These are phyloP conservation scores for Lagria hirta DNA, from an alignment of 2,888 invertebrate genomes.

Conservation along the genomic window DNA sequence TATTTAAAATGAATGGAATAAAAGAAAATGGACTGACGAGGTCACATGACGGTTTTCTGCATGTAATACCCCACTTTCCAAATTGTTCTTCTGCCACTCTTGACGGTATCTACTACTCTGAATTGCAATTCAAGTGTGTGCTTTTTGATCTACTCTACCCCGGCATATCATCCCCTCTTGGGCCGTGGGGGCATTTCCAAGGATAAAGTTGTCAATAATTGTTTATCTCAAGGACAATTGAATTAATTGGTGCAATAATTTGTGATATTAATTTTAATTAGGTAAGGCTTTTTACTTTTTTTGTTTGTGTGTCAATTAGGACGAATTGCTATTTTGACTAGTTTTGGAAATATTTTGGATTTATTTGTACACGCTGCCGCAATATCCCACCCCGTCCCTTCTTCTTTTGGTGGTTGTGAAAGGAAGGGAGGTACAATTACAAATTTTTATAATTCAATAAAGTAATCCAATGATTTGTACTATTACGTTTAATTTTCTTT, in stretches of 20 bases:
- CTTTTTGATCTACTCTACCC: constrained; percentile 32
- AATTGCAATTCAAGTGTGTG: constrained; percentile 28
- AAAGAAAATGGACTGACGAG: constrained; percentile 30
- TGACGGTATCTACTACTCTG: constrained; percentile 32
- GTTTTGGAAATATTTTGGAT: no score
- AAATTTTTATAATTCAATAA: no score
- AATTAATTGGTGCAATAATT: constrained; percentile 25
- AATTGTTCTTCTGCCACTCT: constrained; percentile 33
- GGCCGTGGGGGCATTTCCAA: constrained; percentile 49
- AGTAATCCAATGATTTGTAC: no score
- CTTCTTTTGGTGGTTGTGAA: no score
- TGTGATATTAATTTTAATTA: constrained; percentile 13
- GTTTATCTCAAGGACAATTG: constrained; percentile 1
- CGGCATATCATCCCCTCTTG: constrained; percentile 48
- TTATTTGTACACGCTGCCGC: no score
- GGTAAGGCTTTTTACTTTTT: constrained; percentile 21
- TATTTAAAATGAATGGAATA: constrained; percentile 6
- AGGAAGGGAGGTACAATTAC: no score
- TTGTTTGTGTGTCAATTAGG: no score
- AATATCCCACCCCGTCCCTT: no score
- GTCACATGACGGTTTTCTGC: constrained; percentile 42
- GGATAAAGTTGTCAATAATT: constrained; percentile 48
- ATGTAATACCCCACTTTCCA: constrained; percentile 40
- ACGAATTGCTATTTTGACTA: no score
- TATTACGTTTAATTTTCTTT: no score